Evolutionary conservation across 1,140 invertebrate genomes (phyloP), one percentile per base, ranked within the genome.

Genomic region (Platyscapa corneri): DNA sequence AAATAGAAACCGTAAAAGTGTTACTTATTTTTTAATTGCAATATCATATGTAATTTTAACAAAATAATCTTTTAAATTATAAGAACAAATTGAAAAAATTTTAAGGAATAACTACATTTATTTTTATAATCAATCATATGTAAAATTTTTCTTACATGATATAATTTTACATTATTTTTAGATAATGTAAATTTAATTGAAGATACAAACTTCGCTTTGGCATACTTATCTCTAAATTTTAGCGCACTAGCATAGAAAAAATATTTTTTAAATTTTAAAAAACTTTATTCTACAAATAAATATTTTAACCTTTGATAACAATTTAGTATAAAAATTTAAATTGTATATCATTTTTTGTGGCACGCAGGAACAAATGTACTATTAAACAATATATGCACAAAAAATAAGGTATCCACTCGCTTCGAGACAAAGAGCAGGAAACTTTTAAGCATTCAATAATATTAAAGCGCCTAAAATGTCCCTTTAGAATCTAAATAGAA

Each of bases 401-500:
- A 72, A 16, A 18, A 30, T 46, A 70, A 78, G 74, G 0, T 49
- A n/a, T 65, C 53, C n/a, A 46, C 6, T 83, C n/a, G 53, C 20
- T 65, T 56, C 32, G 34, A 64, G 72, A 39, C n/a, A 75, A 49
- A 46, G 65, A n/a, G 14, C 30, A 34, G 14, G 64, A 84, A 39
- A 30, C 53, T 78, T 10, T 53, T 67, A 42, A 64, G 3, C 32
- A 12, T 60, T 23, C 56, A 80, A 65, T 37, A 39, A 65, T 56
- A 49, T 77, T 64, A 32, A 27, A 77, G 74, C 74, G 74, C 72
- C 82, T 39, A 23, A 42, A 32, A 75, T 16, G 34, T 67, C 30
- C 74, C 67, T 70, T 78, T 78, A 67, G 75, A 84, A 23, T 67
- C 16, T 83, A 83, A 49, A 67, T 83, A 77, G 30, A 65, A 77